Evolutionary conservation across 2,888 invertebrate species (phyloP), one percentile per base, ranked within the genome.

Genomic region (Matsumyia berberina): DNA sequence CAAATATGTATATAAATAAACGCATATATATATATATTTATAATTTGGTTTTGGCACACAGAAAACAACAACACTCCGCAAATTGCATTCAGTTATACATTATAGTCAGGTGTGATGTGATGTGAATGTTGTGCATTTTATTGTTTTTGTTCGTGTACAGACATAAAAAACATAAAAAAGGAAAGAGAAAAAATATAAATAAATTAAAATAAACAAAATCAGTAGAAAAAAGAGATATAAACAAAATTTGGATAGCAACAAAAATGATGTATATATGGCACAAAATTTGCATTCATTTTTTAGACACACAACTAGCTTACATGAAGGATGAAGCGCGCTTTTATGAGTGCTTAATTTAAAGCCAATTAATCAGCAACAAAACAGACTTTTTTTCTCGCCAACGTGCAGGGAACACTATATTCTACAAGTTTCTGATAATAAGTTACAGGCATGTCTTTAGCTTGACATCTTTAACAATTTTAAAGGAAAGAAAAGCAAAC

Each of bases 251-350:
- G 57, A 67, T 5, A 76, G 58, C 53, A 89, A 90, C 91, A 91
- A 92, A 91, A 90, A 91, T 90, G 92, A 90, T 90, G 88, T 12
- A 39, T 37, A 24, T 24, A 24, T 24, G 24, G 24, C 24, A 5
- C 7, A 57, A n/a, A 35, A 55, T 9, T 46, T 19, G 6, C 15
- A 60, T 29, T 39, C 3, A 5, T 51, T 49, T 55, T 66, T 19
- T 76, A 1, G 15, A 39, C 19, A 60, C 57, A 42, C 42, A 57
- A 57, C 51, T 60, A 60, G 35, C 44, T 55, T 31, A 53, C n/a
- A 58, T 31, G 2, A 12, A 33, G 7, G 31, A 39, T 39, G 39
- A 6, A 5, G n/a, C 5, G 1, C 5, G 1, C n/a, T 12, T 39
- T 39, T n/a, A n/a, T 24, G 24, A 1, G 24, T 24, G 4, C 24